Evolutionary conservation across 2,113 vertebrate species (phyloP).

Genomic region (Bagarius yarrelli): DNA sequence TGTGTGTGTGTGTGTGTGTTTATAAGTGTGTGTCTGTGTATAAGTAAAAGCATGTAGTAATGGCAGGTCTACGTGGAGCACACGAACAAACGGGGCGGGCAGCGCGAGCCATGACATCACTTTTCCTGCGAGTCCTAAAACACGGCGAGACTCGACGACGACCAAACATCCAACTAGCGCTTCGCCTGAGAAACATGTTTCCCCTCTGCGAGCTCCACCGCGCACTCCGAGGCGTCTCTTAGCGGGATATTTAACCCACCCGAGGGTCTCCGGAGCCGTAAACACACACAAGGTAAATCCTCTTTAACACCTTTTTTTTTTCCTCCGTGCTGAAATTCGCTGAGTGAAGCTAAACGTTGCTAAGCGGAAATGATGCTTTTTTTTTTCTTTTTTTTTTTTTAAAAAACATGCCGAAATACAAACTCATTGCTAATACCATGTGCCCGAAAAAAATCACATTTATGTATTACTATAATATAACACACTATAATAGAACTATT

Average conservation of each 20-base stretch:
- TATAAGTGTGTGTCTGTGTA: neutral
- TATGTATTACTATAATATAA: too few species aligned
- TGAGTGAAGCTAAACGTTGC: conserved; percentile 23
- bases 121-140: conserved; percentile 68
- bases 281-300: conserved; percentile 2
- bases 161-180: neutral
- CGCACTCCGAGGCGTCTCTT: neutral
- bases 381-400: too few species aligned
- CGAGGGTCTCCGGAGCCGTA: neutral
- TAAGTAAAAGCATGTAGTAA: conserved; percentile 16
- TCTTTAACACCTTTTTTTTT: neutral
- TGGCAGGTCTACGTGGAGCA: conserved; percentile 54
- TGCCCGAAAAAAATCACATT: neutral
- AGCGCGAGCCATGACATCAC: conserved; percentile 74
- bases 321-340: neutral
- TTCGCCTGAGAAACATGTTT: conserved; percentile 8
- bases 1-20: neutral
- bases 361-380: conserved; percentile 19
- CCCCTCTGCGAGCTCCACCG: neutral
- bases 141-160: conserved; percentile 44
- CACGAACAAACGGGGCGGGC: conserved; percentile 62
- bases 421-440: too few species aligned
- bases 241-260: neutral
- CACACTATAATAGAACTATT: too few species aligned
- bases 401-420: too few species aligned